Conservation (phyloP, 1,140 invertebrate species). For the Ectropis grisescens region DNA sequence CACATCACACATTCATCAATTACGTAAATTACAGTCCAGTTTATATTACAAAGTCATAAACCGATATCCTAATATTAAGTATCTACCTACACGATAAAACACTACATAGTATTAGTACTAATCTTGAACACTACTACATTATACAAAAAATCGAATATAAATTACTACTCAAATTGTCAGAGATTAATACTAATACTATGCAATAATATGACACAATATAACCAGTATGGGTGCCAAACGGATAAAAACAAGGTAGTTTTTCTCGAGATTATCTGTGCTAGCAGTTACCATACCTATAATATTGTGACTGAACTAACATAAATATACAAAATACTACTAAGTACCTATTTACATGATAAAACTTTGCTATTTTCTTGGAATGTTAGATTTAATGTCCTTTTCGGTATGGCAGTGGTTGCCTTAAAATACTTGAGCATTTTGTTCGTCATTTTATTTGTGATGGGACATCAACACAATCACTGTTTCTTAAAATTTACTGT, state of each 20-base stretch:
- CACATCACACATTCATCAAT: slow-evolving; percentile 28
- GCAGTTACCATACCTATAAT: no score
- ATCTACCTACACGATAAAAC: no score
- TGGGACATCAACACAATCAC: slow-evolving; percentile 64
- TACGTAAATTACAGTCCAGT: slow-evolving; percentile 36
- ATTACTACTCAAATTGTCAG: no score
- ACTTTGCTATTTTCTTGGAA: slow-evolving; percentile 17
- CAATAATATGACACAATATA: no score
- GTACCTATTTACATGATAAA: no score
- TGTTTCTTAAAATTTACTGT: slow-evolving; percentile 26
- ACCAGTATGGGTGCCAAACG: no score
- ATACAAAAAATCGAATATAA: no score
- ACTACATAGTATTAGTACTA: slow-evolving; percentile 17
- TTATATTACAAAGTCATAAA: slow-evolving; percentile 53
- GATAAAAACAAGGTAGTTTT: no score
- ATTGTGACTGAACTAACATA: slow-evolving; percentile 33
- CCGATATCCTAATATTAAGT: slow-evolving; percentile 27
- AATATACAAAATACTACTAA: slow-evolving; percentile 62
- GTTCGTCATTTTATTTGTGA: slow-evolving; percentile 36
- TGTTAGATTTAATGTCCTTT: slow-evolving; percentile 15
- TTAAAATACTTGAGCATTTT: slow-evolving; percentile 63
- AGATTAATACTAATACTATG: slow-evolving; percentile 3
- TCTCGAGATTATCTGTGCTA: no score
- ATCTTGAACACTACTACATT: slow-evolving; percentile 1
- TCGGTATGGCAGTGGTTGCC: slow-evolving; percentile 42